Conservation (phyloP, 2,113 vertebrate genomes). For the Ranitomeya variabilis region DNA sequence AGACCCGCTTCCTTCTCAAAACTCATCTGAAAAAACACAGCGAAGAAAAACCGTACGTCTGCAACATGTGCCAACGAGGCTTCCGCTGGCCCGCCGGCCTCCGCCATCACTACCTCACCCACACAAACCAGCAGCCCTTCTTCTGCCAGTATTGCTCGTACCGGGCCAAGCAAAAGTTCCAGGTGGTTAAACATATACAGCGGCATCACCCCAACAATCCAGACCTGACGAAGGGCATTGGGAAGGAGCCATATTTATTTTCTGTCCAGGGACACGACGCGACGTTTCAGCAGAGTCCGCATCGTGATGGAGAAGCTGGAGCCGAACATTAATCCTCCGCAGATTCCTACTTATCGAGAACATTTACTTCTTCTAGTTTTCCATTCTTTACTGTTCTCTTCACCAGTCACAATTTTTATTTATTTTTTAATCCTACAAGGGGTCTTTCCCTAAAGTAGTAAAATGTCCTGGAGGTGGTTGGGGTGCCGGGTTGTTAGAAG, state of each 20-base stretch:
- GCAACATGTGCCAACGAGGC: constrained; percentile 81
- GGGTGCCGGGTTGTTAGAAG: no score
- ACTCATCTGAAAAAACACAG: constrained; percentile 94
- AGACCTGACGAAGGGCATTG: constrained; percentile 80
- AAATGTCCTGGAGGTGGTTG: no score
- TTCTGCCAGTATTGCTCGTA: constrained; percentile 90
- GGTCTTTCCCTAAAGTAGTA: no score
- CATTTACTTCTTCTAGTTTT: background rate
- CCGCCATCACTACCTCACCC: constrained; percentile 91
- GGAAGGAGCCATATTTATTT: constrained; percentile 76
- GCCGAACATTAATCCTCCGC: background rate
- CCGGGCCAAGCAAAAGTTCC: constrained; percentile 94
- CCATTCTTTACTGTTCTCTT: background rate
- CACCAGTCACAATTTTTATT: no score
- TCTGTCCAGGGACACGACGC: constrained; percentile 67
- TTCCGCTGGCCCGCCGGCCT: constrained; percentile 95
- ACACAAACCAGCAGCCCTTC: constrained; percentile 91
- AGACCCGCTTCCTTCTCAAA: constrained; percentile 90
- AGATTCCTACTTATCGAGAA: background rate
- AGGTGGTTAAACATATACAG: constrained; percentile 88
- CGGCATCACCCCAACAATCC: constrained; percentile 80
- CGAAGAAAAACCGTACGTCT: constrained; percentile 84
- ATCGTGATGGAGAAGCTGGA: constrained; percentile 62
- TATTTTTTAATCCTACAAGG: no score
- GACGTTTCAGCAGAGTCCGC: background rate